Evolutionary conservation across 2,888 invertebrate genomes (phyloP).

Genomic region (Orthonevra nobilis): DNA sequence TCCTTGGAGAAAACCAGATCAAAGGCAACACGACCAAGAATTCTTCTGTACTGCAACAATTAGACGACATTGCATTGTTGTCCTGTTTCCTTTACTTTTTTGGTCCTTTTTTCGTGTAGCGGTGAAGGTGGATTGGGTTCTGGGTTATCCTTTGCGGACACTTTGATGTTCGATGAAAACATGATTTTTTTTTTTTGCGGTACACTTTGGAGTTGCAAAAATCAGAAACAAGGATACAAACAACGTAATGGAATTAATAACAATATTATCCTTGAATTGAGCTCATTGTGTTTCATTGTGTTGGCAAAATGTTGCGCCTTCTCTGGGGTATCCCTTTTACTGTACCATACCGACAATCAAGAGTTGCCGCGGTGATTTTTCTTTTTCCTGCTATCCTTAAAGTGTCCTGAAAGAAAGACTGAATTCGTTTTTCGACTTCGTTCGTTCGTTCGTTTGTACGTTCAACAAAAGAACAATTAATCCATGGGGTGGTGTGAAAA

Average conservation of each 20-base stretch:
- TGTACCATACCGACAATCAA: background rate
- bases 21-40: slow-evolving; percentile 16
- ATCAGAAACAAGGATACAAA: slow-evolving; percentile 44
- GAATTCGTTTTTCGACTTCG: background rate
- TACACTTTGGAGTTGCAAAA: slow-evolving; percentile 33
- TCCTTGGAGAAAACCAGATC: slow-evolving; percentile 50
- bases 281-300: slow-evolving; percentile 55
- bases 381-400: background rate
- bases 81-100: slow-evolving; percentile 26
- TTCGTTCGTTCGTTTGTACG: slow-evolving; percentile 21
- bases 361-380: background rate
- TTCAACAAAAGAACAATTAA: slow-evolving; percentile 12
- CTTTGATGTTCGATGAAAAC: slow-evolving; percentile 36
- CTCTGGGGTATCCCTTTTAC: slow-evolving; percentile 20
- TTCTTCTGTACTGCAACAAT: slow-evolving; percentile 56
- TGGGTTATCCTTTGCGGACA: slow-evolving; percentile 22
- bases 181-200: slow-evolving; percentile 49
- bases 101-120: background rate
- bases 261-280: slow-evolving; percentile 59
- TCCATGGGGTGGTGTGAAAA: slow-evolving; percentile 27
- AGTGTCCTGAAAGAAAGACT: slow-evolving; percentile 30
- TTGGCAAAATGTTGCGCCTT: slow-evolving; percentile 49
- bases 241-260: slow-evolving; percentile 53
- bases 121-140: background rate
- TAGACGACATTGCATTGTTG: slow-evolving; percentile 59